These are phyloP conservation scores for Cranoglanis bouderius DNA, from an alignment of 2,113 vertebrate genomes.

Conservation along the genomic window DNA sequence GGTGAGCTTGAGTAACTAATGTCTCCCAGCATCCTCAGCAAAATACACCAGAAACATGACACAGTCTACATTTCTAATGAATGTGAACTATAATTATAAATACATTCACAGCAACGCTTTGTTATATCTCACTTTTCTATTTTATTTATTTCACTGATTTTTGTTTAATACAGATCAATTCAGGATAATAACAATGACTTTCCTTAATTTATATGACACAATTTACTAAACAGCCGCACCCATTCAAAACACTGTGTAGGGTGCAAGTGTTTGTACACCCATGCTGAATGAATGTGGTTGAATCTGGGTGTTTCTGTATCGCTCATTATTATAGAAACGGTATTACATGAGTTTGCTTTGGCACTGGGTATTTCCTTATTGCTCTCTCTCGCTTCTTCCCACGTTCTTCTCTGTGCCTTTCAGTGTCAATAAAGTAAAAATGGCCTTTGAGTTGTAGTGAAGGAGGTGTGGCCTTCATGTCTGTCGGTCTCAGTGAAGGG, in stretches of 20 bases:
- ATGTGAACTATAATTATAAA: background rate
- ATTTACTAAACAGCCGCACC: too few species aligned
- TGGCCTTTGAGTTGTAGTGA: background rate
- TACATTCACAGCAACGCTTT: background rate
- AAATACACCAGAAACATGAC: background rate
- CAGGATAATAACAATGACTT: background rate
- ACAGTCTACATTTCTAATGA: background rate
- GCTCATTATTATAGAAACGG: background rate
- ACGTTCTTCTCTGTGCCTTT: background rate
- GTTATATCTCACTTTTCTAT: background rate
- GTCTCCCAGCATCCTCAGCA: background rate
- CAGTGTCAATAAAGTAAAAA: background rate
- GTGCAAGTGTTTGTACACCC: background rate
- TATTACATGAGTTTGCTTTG: background rate
- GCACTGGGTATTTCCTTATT: background rate
- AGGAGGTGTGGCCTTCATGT: background rate
- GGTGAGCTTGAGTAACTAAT: constrained; percentile 3
- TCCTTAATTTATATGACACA: background rate
- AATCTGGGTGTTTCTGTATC: background rate
- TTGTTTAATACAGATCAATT: background rate
- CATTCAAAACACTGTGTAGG: background rate
- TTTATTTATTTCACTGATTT: background rate
- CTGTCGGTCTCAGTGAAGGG: background rate
- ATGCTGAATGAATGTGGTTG: background rate
- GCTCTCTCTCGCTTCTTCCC: background rate